phyloP scores from a whole-genome alignment of 2,113 vertebrate genomes.

The Trachemys scripta region DNA sequence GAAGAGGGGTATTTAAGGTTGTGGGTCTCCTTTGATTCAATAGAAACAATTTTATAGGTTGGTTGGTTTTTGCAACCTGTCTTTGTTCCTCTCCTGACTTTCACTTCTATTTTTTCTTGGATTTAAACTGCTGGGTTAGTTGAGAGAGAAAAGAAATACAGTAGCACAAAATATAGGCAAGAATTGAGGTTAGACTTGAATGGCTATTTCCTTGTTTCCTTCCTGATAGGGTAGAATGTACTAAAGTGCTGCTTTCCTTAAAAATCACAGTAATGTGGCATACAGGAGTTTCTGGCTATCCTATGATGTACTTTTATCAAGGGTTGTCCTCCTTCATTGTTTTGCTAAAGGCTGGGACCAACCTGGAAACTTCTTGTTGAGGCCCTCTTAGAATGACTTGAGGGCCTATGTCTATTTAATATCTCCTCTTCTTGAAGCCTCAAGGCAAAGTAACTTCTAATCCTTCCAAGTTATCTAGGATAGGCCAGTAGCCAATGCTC shows the following conservation, averaged over 20 bases:
- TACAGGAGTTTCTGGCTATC: background rate
- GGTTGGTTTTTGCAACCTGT: background rate
- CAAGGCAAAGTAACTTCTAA: background rate
- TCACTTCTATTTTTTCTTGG: background rate
- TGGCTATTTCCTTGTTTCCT: background rate
- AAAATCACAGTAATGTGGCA: background rate
- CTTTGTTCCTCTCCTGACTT: background rate
- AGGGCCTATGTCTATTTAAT: background rate
- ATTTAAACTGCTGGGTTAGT: background rate
- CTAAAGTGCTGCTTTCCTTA: background rate
- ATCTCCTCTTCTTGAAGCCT: background rate
- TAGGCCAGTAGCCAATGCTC: background rate
- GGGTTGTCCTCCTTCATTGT: background rate
- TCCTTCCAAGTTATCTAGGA: background rate
- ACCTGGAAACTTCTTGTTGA: background rate
- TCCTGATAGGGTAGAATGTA: background rate
- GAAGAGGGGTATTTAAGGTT: background rate
- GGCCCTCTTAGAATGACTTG: background rate
- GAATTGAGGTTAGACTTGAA: background rate
- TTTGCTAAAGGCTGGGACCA: background rate
- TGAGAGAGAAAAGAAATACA: background rate
- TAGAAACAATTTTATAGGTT: background rate
- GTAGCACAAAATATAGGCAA: background rate
- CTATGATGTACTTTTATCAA: background rate
- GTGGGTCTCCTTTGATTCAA: background rate